phyloP scores from a whole-genome alignment of 2,888 invertebrate genomes.

The Bruchidius siliquastri region DNA sequence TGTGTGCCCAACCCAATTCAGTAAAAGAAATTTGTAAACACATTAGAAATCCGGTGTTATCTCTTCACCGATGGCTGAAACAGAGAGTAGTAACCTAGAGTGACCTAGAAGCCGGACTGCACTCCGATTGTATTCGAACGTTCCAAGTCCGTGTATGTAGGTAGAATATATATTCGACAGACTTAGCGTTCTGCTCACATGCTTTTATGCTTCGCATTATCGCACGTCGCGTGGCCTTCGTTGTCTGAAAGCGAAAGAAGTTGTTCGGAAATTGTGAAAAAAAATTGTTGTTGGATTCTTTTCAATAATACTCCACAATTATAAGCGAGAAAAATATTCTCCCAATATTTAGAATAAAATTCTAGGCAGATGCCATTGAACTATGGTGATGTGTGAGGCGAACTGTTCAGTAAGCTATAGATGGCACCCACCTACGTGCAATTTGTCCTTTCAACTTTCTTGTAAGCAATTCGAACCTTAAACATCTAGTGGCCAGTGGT shows the following conservation, averaged over 20 bases:
- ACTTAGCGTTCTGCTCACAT: background rate
- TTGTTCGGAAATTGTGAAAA: background rate
- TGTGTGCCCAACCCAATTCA: background rate
- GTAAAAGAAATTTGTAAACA: background rate
- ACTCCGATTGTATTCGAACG: background rate
- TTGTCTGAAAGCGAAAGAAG: background rate
- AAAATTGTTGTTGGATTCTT: no score
- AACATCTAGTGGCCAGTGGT: no score
- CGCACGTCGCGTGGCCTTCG: background rate
- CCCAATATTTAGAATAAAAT: no score
- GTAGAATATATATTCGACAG: background rate
- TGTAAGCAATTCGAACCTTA: no score
- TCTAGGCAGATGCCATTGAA: no score
- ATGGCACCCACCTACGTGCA: no score
- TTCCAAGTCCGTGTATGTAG: background rate
- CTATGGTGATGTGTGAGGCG: no score
- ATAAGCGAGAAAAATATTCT: no score
- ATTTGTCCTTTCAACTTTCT: no score
- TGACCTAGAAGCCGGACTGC: background rate
- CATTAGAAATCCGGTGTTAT: background rate
- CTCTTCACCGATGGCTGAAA: background rate
- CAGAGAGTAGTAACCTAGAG: background rate
- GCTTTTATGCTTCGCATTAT: background rate
- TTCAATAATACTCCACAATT: no score
- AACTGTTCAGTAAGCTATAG: no score